These are phyloP conservation scores for Eriocheir sinensis DNA, from an alignment of 1,140 invertebrate genomes.

Conservation along the genomic window DNA sequence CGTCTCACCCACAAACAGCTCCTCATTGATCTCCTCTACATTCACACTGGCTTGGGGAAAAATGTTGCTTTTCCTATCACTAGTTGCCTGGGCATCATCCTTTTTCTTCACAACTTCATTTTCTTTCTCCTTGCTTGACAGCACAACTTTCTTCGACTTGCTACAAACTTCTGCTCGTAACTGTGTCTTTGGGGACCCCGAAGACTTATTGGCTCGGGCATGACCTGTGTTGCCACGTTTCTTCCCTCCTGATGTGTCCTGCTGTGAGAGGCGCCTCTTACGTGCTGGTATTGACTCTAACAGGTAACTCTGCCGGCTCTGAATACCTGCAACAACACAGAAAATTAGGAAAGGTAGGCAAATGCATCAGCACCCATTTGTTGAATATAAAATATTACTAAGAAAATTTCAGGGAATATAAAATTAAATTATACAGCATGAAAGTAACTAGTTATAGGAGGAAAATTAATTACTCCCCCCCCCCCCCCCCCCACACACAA, in stretches of 20 bases:
- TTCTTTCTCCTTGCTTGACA: conserved; percentile 46
- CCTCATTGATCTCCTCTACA: neutral
- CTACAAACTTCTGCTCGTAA: neutral
- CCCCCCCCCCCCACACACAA: too few relatives aligned
- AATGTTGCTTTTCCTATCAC: neutral
- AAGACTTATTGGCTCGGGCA: conserved; percentile 28
- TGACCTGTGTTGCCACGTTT: neutral
- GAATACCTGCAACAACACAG: conserved; percentile 41
- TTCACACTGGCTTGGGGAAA: neutral
- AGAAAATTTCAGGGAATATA: too few relatives aligned
- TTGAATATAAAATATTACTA: too few relatives aligned
- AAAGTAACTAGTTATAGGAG: too few relatives aligned
- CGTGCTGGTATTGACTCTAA: conserved; percentile 69
- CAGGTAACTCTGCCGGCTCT: conserved; percentile 67
- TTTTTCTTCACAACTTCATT: conserved; percentile 40
- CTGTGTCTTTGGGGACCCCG: conserved; percentile 14
- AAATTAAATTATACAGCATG: too few relatives aligned
- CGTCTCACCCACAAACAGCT: neutral
- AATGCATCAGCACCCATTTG: too few relatives aligned
- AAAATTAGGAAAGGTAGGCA: too few relatives aligned
- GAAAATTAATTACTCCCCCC: too few relatives aligned
- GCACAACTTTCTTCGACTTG: neutral
- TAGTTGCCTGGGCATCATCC: neutral
- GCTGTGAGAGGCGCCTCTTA: conserved; percentile 55
- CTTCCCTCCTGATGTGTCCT: conserved; percentile 25